Evolutionary conservation across 1,140 invertebrate species (phyloP), one percentile per base, ranked within the genome.

Genomic region (Drosophila pandora): DNA sequence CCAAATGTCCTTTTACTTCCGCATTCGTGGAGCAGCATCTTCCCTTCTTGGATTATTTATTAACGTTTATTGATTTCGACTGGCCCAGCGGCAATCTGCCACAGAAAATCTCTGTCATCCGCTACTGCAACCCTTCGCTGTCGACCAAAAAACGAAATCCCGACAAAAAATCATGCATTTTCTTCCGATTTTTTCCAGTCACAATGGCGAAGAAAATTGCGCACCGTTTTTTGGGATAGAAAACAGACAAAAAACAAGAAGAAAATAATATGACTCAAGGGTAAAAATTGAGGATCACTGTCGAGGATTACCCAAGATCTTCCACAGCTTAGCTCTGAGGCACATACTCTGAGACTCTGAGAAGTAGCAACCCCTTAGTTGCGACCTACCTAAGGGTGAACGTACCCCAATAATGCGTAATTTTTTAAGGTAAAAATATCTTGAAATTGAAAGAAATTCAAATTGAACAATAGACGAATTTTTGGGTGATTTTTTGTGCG

Each of bases 251-350:
- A 45, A 41, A 64, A 48, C 10, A n/a, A 3, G 37, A 39, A 63
- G 55, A 50, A 32, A 32, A 21, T 48, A 62, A 59, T 21, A 22
- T 9, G 72, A 80, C 64, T 90, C 63, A 90, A 90, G 87, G 87
- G 87, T 90, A 90, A 87, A 90, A 90, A 82, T 79, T 76, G 87
- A 90, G 84, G 81, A 90, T 90, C 87, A 87, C 63, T 82, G 76
- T 81, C 76, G 50, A 57, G 70, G 70, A 90, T 90, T 90, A 90
- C 67, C 65, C 34, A 77, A 77, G 88, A 90, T 90, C 87, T 88
- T 90, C 76, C 72, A 87, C 87, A 82, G 87, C 83, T 90, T 87
- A 90, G 77, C 79, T 74, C 64, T 12, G 55, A 39, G 61, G 65
- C 49, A 79, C 76, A 80, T 60, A 10, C 39, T 59, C 64, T 67